Evolutionary conservation across 2,888 invertebrate species (phyloP), one percentile per base, ranked within the genome.

Genomic region (Athripsodes cinereus): DNA sequence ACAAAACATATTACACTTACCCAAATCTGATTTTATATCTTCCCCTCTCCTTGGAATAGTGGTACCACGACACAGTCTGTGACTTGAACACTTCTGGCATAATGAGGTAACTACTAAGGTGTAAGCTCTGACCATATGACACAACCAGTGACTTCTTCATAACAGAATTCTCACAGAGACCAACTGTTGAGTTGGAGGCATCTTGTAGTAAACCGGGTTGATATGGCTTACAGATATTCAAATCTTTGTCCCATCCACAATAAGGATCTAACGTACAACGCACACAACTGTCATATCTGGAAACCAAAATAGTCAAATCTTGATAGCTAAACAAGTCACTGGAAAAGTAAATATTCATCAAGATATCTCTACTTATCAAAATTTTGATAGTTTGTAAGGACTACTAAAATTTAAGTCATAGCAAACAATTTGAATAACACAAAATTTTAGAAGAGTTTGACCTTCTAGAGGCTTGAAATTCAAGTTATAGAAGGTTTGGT

Each of bases 211-310:
- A 69, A 1, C 75, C 79, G 6, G 80, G 79, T n/a, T 75, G 72
- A 69, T 81, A 82, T 0, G 81, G 78, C 53, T 80, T 78, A 68
- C 84, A 84, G 11, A 76, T 74, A 1, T 77, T 79, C 1, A 78
- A 75, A 66, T 83, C 81, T 66, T 81, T 81, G 67, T 85, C 85
- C 86, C 86, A 86, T n/a, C 85, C 85, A 66, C 86, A 86, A 68
- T 85, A 84, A 0, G 86, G 85, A 67, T 86, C 86, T 57, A 82
- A 71, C 13, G 83, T 81, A 69, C 86, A 86, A 2, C 82, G 78
- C 5, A 81, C 73, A 69, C 85, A 85, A 64, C 80, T 81, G 68
- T 81, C 81, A 68, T 84, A 84, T 48, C 82, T 79, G 18, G 46
- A 8, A 18, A 46, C 5, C 6, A n/a, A 16, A 46, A 46, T 6